These are phyloP conservation scores for Motacilla alba DNA, from an alignment of 2,113 vertebrate species.

Conservation along the genomic window DNA sequence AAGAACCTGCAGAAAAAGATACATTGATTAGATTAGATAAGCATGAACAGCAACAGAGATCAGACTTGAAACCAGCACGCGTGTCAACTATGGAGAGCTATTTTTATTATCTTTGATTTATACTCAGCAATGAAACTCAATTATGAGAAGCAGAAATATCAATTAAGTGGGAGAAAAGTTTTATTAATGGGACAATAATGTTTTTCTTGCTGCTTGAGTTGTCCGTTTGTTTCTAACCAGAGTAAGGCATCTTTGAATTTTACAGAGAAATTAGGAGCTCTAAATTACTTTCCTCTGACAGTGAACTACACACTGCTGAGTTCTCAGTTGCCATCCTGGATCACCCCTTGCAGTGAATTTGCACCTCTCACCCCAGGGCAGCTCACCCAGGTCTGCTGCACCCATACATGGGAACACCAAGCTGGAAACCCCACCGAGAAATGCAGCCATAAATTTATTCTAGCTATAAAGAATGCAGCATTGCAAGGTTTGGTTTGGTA, in stretches of 20 bases:
- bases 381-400: not conserved
- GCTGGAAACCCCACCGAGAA: not conserved
- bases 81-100: slow-evolving; percentile 2
- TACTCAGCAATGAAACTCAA: not conserved
- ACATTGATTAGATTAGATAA: slow-evolving; percentile 62
- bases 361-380: not conserved
- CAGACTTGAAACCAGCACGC: slow-evolving; percentile 28
- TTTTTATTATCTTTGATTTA: slow-evolving; percentile 62
- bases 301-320: not conserved
- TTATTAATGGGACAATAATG: slow-evolving; percentile 54
- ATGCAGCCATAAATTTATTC: not conserved
- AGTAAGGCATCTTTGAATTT: not conserved
- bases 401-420: fast-evolving
- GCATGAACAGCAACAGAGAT: slow-evolving; percentile 51
- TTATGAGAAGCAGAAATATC: slow-evolving; percentile 38
- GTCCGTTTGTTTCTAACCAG: not conserved
- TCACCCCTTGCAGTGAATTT: not conserved
- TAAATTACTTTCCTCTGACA: not conserved
- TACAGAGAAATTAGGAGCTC: not conserved
- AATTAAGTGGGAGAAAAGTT: slow-evolving; percentile 44
- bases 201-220: slow-evolving; percentile 39
- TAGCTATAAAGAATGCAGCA: not conserved
- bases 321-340: not conserved
- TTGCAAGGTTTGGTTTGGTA: not conserved
- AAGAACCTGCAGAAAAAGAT: slow-evolving; percentile 33